Evolutionary conservation across 2,888 invertebrate genomes (phyloP).

Genomic region (Aleiodes testaceus): DNA sequence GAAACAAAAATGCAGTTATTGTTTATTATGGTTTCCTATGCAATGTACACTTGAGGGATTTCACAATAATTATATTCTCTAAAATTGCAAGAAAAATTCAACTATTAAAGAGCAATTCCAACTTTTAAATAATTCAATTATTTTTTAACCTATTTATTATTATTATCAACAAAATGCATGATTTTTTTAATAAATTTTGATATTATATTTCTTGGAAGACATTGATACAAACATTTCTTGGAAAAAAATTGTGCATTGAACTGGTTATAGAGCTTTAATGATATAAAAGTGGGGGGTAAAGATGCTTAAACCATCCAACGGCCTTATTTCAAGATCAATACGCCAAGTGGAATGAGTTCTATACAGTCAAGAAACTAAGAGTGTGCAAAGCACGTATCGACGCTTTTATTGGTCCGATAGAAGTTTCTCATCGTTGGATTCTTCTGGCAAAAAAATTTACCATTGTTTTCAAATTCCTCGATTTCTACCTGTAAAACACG

Average conservation of each 20-base stretch:
- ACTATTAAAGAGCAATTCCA: too few relatives aligned
- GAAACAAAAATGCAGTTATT: too few relatives aligned
- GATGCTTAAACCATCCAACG: slow-evolving; percentile 46
- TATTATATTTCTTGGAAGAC: too few relatives aligned
- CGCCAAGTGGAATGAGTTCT: slow-evolving; percentile 49
- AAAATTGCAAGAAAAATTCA: too few relatives aligned
- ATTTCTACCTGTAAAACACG: slow-evolving; percentile 5
- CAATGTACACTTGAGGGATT: too few relatives aligned
- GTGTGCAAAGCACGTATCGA: slow-evolving; percentile 46
- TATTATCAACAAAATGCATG: too few relatives aligned
- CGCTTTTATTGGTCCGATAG: slow-evolving; percentile 44
- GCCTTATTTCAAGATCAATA: slow-evolving; percentile 52
- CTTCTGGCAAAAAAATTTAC: background rate
- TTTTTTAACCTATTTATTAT: too few relatives aligned
- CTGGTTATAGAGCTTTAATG: slow-evolving; percentile 11
- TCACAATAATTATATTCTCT: too few relatives aligned
- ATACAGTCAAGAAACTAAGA: slow-evolving; percentile 36
- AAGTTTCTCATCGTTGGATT: slow-evolving; percentile 40
- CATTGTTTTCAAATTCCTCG: slow-evolving; percentile 25
- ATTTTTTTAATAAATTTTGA: too few relatives aligned
- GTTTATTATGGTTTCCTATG: too few relatives aligned
- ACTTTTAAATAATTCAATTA: too few relatives aligned
- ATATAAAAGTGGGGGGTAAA: slow-evolving; percentile 37
- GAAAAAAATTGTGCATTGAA: background rate
- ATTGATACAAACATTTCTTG: background rate